Evolutionary conservation across 2,113 vertebrate species (phyloP).

Genomic region (Laticauda colubrina): DNA sequence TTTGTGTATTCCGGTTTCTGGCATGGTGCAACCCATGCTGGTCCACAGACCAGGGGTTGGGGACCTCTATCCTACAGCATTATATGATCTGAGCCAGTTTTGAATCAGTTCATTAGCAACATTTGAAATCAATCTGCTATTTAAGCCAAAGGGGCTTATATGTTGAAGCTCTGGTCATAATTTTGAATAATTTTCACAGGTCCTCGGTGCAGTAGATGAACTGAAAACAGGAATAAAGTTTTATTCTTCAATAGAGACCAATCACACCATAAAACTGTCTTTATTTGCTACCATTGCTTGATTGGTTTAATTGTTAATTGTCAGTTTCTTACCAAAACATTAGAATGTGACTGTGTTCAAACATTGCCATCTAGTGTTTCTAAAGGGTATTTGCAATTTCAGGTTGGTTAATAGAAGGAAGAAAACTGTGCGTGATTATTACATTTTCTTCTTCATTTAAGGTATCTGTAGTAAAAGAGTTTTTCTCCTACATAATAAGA

Average conservation of each 20-base stretch:
- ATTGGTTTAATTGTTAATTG: neutral
- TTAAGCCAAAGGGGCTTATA: neutral
- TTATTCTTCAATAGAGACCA: neutral
- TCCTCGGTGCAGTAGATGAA: neutral
- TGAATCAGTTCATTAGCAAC: neutral
- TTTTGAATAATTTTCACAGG: neutral
- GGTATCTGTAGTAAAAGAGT: neutral
- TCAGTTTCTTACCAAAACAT: neutral
- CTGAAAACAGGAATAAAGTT: neutral
- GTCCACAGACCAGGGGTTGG: too few relatives aligned
- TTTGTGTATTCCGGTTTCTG: too few relatives aligned
- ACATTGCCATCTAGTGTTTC: conserved; percentile 54
- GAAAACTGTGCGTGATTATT: neutral
- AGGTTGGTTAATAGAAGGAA: neutral
- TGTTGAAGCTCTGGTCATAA: neutral
- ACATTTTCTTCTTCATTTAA: neutral
- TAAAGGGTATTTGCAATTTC: neutral
- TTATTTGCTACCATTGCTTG: neutral
- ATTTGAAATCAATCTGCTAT: neutral
- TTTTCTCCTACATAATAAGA: neutral
- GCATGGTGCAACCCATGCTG: too few relatives aligned
- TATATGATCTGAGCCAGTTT: neutral
- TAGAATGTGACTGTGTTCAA: neutral
- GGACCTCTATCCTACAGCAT: neutral
- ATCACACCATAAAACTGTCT: neutral